These are phyloP conservation scores for Furcifer pardalis DNA, from an alignment of 2,797 vertebrate species.

Conservation along the genomic window DNA sequence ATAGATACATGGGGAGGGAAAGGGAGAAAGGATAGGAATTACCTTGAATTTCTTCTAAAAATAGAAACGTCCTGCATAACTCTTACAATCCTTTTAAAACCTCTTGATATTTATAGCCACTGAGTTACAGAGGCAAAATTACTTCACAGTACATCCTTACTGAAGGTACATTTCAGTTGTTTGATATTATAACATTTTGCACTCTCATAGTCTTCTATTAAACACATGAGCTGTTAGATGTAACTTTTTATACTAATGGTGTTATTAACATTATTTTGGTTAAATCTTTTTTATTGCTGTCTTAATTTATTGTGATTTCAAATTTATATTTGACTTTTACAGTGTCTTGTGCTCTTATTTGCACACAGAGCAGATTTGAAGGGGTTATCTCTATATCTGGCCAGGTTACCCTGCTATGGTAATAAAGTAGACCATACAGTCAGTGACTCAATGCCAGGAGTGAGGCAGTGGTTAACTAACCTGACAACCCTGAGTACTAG, in stretches of 20 bases:
- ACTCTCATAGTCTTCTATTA: neutral
- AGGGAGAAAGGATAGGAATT: neutral
- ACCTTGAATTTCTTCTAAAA: neutral
- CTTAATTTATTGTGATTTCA: no score
- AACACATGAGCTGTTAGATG: neutral
- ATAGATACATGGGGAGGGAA: neutral
- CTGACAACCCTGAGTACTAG: no score
- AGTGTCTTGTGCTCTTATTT: no score
- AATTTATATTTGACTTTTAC: no score
- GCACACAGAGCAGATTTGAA: no score
- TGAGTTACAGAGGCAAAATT: neutral
- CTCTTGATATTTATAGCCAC: neutral
- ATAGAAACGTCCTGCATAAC: neutral
- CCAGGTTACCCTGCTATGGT: no score
- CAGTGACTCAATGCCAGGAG: no score
- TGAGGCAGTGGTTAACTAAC: no score
- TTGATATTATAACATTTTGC: neutral
- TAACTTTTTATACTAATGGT: no score
- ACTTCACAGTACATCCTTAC: neutral
- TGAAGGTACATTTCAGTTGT: neutral
- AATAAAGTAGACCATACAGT: no score
- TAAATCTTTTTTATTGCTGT: neutral
- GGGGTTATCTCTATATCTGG: no score
- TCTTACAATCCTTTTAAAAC: neutral
- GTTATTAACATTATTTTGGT: no score